phyloP scores from a whole-genome alignment of 2,888 invertebrate genomes.

The Branchipolynoe longqiensis region DNA sequence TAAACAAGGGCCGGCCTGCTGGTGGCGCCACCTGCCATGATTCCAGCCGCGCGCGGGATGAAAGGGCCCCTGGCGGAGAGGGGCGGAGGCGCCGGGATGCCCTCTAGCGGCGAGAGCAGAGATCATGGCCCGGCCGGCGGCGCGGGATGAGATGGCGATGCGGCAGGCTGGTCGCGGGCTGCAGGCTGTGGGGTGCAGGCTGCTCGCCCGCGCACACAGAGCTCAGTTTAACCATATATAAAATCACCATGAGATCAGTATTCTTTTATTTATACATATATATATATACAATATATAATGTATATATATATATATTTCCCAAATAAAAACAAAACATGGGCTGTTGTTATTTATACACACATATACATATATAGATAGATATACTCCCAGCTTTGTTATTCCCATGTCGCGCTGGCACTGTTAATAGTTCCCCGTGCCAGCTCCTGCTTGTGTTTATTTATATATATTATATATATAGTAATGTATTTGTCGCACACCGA shows the following conservation, averaged over 20 bases:
- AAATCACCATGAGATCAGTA: slow-evolving; percentile 46
- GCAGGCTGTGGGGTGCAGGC: slow-evolving; percentile 2
- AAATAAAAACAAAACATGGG: slow-evolving; percentile 36
- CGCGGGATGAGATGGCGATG: slow-evolving; percentile 16
- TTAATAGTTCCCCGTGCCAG: not conserved
- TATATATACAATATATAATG: not conserved
- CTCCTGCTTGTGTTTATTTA: slow-evolving; percentile 31
- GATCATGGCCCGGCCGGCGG: slow-evolving; percentile 3
- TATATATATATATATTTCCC: slow-evolving; percentile 21
- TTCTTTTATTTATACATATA: slow-evolving; percentile 27
- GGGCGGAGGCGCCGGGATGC: not conserved
- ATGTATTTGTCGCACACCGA: no score
- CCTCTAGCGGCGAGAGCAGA: slow-evolving; percentile 2
- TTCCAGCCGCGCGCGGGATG: not conserved
- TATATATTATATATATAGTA: no score
- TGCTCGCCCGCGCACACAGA: not conserved
- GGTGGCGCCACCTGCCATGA: slow-evolving; percentile 28
- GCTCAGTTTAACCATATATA: slow-evolving; percentile 21
- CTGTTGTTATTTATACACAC: slow-evolving; percentile 12
- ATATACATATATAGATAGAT: slow-evolving; percentile 11
- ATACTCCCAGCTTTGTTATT: no score
- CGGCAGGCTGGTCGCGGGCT: slow-evolving; percentile 27
- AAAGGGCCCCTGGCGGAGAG: not conserved
- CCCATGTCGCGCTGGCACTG: no score
- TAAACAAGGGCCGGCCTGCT: not conserved